Evolutionary conservation across 2,888 invertebrate genomes (phyloP).

Genomic region (Corythucha ciliata): DNA sequence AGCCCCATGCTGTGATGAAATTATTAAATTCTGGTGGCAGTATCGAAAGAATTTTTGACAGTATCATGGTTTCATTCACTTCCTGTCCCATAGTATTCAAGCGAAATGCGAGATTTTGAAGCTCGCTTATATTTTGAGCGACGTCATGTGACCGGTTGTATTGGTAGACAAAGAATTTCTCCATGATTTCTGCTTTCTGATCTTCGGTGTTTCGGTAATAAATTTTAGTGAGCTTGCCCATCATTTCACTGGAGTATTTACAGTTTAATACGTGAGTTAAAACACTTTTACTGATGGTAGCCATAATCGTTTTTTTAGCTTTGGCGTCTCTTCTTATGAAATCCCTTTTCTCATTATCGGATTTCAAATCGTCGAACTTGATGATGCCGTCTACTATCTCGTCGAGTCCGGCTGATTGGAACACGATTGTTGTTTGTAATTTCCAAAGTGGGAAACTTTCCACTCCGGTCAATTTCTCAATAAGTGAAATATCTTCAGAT

Average conservation of each 20-base stretch:
- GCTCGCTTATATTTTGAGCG: too few species aligned
- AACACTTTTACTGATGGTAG: slow-evolving; percentile 8
- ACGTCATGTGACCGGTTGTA: too few species aligned
- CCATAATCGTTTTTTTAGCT: too few species aligned
- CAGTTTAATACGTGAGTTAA: slow-evolving; percentile 10
- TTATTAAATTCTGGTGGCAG: neutral
- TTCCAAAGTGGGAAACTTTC: slow-evolving; percentile 6
- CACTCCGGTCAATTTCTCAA: neutral
- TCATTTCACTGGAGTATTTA: slow-evolving; percentile 8
- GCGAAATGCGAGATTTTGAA: too few species aligned
- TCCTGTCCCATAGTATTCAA: too few species aligned
- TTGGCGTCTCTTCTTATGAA: too few species aligned
- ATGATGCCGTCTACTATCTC: slow-evolving; percentile 9
- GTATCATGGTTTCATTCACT: neutral
- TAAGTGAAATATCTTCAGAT: neutral
- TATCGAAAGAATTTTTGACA: neutral
- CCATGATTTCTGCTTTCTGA: too few species aligned
- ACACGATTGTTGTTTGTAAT: neutral
- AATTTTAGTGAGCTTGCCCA: slow-evolving; percentile 10
- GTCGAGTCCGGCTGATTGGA: slow-evolving; percentile 11
- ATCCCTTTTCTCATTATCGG: too few species aligned
- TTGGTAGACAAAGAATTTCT: too few species aligned
- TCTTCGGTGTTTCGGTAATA: too few species aligned
- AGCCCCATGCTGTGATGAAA: neutral
- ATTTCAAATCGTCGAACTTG: too few species aligned